Percentiles rank a stretch among this genome's conserved stretches.
These are phyloP conservation scores for Pyrochroa serraticornis DNA, from an alignment of 2,888 invertebrate species.

Conservation along the genomic window DNA sequence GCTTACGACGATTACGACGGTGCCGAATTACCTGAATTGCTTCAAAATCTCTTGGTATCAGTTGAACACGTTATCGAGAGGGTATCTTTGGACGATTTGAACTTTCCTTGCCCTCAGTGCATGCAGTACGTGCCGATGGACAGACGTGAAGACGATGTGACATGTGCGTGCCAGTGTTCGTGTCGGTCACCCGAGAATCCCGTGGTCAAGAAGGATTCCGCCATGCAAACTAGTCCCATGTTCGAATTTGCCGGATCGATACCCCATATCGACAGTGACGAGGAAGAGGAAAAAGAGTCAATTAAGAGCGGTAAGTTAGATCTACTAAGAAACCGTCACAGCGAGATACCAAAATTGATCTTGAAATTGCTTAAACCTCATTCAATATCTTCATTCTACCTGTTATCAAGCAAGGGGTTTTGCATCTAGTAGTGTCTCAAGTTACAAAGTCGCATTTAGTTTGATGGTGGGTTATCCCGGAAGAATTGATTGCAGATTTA, in stretches of 20 bases:
- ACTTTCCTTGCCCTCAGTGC: slow-evolving; percentile 65
- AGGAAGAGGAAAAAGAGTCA: slow-evolving; percentile 63
- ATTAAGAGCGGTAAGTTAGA: slow-evolving; percentile 51
- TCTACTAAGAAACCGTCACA: not conserved
- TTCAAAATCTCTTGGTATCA: slow-evolving; percentile 70
- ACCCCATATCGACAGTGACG: slow-evolving; percentile 76
- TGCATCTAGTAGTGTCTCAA: too few relatives aligned
- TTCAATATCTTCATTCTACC: too few relatives aligned
- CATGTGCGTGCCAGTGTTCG: slow-evolving; percentile 55
- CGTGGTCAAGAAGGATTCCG: slow-evolving; percentile 55
- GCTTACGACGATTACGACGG: slow-evolving; percentile 53
- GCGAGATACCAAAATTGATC: slow-evolving; percentile 6
- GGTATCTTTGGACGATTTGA: slow-evolving; percentile 67
- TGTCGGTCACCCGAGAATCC: slow-evolving; percentile 48
- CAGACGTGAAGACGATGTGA: slow-evolving; percentile 49
- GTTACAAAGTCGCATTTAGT: too few relatives aligned
- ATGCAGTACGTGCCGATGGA: slow-evolving; percentile 56
- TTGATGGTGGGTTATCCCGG: too few relatives aligned
- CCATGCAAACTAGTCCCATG: slow-evolving; percentile 62
- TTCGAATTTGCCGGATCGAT: slow-evolving; percentile 71
- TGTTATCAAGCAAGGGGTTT: too few relatives aligned
- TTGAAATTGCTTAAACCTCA: too few relatives aligned
- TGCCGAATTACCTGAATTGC: slow-evolving; percentile 66
- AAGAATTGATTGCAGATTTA: too few relatives aligned
- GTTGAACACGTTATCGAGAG: slow-evolving; percentile 73